Base-by-base conservation (phyloP, 2,797 vertebrate species). In the Pyrocephalus nanus region DNA sequence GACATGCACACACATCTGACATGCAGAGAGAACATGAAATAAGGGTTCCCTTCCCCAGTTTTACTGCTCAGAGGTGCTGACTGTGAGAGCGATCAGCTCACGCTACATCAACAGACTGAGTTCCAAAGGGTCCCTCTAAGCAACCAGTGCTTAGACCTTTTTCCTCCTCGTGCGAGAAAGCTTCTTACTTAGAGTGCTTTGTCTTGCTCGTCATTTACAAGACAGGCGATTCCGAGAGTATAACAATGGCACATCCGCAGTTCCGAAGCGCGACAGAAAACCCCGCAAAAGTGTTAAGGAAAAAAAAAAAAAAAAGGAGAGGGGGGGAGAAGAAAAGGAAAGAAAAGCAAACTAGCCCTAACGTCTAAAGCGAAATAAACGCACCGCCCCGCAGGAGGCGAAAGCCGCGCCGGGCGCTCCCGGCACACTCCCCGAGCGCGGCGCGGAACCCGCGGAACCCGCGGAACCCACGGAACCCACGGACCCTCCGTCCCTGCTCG, bases 81-180 rank as follows among this genome's bases (percentile, higher is more conserved):
- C 60, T 53, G 19, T 25, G 30, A 21, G 15, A 65, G 32, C 10
- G 1, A 67, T 17, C 32, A 18, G 3, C 3, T 29, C 79, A 9
- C 1, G 7, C 22, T 53, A 4, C 60, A 55, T 26, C 60, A 29
- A 27, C 25, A 58, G 38, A 36, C n/a, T 3, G 22, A 65, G 75
- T 69, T 65, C 5, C 36, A n/a, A 64, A 47, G 67, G 2, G 57
- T 12, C 67, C 71, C 51, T 30, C 25, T 1, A 25, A 76, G 60
- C 34, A 69, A 15, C 40, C 67, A 18, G 42, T 5, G 43, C 72
- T 5, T 15, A 40, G 12, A 8, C 57, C 62, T n/a, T 62, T 21
- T 22, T 34, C 36, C 27, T 12, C 40, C 71, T 3, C 1, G 4
- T 0, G 34, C 6, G 1, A 19, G 32, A 18, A 29, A 53, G 38